These are phyloP conservation scores for Chymomyza caudatula DNA, from an alignment of 2,888 invertebrate genomes.

Conservation along the genomic window DNA sequence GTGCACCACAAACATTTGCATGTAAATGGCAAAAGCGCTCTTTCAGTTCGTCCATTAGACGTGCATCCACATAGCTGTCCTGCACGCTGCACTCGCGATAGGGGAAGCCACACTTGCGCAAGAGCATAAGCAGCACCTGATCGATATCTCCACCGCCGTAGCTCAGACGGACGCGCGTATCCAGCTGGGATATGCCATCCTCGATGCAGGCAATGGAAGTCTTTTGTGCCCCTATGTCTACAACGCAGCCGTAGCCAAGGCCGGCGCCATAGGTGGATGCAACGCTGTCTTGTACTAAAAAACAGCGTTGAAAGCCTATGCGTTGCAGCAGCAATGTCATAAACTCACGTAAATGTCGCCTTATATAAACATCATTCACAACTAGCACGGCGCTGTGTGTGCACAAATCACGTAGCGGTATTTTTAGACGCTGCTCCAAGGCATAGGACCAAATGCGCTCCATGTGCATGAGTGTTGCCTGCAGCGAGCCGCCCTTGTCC, in stretches of 20 bases:
- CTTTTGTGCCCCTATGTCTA: slow-evolving; percentile 97
- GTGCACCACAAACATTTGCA: slow-evolving; percentile 91
- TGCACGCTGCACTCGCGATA: slow-evolving; percentile 87
- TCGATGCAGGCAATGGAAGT: slow-evolving; percentile 97
- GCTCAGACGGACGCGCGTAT: slow-evolving; percentile 89
- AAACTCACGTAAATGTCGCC: slow-evolving; percentile 90
- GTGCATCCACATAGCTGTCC: slow-evolving; percentile 86
- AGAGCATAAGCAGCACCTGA: slow-evolving; percentile 91
- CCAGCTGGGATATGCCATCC: slow-evolving; percentile 94
- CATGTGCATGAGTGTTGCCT: slow-evolving; percentile 89
- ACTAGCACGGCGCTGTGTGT: slow-evolving; percentile 92
- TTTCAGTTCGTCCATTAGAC: slow-evolving; percentile 89
- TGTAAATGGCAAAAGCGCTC: slow-evolving; percentile 95
- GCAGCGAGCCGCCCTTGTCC: slow-evolving; percentile 91
- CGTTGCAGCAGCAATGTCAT: slow-evolving; percentile 88
- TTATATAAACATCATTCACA: slow-evolving; percentile 93
- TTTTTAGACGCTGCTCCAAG: slow-evolving; percentile 86
- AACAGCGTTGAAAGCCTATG: slow-evolving; percentile 90
- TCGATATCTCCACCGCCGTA: slow-evolving; percentile 96
- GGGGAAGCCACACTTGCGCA: slow-evolving; percentile 94
- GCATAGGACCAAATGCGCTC: slow-evolving; percentile 93
- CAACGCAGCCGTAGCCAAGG: slow-evolving; percentile 92
- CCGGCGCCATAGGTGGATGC: slow-evolving; percentile 92
- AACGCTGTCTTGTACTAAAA: slow-evolving; percentile 84
- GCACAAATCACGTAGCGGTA: slow-evolving; percentile 83